A percentile compares a stretch with the other conserved stretches of the same genome.
Evolutionary conservation across 1,140 invertebrate species (phyloP).

Genomic region (Pantala flavescens): DNA sequence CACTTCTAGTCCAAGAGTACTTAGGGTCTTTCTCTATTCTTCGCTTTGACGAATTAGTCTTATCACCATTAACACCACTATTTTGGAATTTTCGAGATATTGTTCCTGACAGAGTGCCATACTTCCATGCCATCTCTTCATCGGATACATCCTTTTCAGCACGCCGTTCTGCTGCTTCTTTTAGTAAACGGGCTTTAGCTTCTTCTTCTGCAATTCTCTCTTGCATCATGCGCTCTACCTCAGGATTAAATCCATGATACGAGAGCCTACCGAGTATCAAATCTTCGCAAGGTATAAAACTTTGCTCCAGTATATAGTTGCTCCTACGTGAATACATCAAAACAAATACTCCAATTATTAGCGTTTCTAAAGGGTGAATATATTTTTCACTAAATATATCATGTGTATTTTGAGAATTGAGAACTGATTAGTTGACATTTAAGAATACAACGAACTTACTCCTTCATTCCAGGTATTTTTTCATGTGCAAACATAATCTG

Average conservation of each 20-base stretch:
- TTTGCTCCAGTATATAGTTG: conserved; percentile 62
- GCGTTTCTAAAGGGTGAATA: no score
- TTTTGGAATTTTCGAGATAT: conserved; percentile 35
- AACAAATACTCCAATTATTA: neutral
- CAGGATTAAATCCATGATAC: conserved; percentile 80
- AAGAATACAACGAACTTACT: conserved; percentile 33
- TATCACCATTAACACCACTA: neutral
- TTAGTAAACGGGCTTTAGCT: conserved; percentile 31
- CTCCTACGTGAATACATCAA: conserved; percentile 37
- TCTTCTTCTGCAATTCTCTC: conserved; percentile 34
- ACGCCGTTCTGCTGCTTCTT: conserved; percentile 30
- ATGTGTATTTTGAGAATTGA: no score
- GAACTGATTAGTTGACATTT: no score
- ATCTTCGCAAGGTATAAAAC: conserved; percentile 61
- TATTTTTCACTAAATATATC: no score
- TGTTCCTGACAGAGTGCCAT: conserved; percentile 33
- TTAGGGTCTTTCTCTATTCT: neutral
- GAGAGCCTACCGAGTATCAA: conserved; percentile 71
- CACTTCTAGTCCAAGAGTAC: neutral
- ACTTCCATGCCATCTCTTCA: conserved; percentile 52
- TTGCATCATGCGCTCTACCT: conserved; percentile 64
- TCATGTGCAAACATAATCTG: conserved; percentile 53
- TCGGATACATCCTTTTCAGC: conserved; percentile 57
- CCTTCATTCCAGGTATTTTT: conserved; percentile 46
- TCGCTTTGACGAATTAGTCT: neutral